Evolutionary conservation across 2,888 invertebrate genomes (phyloP), one percentile per base, ranked within the genome.

Genomic region (Leptinotarsa juncta): DNA sequence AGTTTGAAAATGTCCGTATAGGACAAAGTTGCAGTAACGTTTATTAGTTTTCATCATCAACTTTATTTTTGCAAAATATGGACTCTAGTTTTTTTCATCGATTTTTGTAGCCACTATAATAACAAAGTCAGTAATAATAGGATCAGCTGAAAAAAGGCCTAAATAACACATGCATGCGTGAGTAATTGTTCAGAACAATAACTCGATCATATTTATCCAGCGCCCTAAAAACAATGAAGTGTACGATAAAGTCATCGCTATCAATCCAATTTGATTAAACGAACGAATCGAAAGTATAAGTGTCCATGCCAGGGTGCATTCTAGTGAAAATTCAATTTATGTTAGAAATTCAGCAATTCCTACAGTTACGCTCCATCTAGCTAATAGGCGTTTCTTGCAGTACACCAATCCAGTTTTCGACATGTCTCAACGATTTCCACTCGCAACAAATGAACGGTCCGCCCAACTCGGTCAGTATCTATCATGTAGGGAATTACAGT

Each of bases 311-410:
- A 85, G 84, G 77, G 83, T 78, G 81, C 85, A 86, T 77, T 86
- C 85, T 86, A 85, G 85, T 86, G 87, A 86, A 86, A 87, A 87
- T 86, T 86, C 86, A 86, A 87, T 87, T 86, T 87, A 85, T 85
- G 85, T 86, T 85, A 82, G 85, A 85, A 87, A 86, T 85, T 86
- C 86, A 84, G 85, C 86, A 84, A 86, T 85, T 86, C 84, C 81
- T 85, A 83, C 83, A 78, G 82, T 85, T 83, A 85, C 86, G 85
- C 83, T 86, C 85, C 85, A 87, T 87, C 87, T 86, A 82, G 81
- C 86, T 86, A 86, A 86, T 85, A 81, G 83, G 81, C 79, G 81
- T 81, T 82, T 82, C 80, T 78, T 77, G 60, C 83, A 82, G 73
- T 72, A 67, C 79, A 10, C 82, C 84, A 74, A 53, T 50, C 53